Base-by-base conservation (phyloP, 2,888 invertebrate species). In the Chloroclysta siterata region DNA sequence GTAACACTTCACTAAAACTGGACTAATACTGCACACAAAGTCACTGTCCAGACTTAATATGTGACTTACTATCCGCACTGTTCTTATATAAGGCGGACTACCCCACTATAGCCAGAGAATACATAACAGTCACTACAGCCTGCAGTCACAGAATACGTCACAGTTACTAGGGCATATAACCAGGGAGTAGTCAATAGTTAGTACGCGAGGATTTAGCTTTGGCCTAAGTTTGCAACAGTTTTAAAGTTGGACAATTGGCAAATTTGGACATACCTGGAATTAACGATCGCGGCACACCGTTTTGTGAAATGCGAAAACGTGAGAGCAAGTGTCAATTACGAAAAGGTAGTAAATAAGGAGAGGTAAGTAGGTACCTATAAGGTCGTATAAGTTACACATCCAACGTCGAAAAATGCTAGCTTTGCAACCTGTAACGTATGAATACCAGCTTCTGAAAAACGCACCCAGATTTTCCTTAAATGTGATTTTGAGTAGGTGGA, bases 41-140 rank as follows among this genome's bases (percentile, higher is more conserved):
- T 60, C 72, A 60, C 68, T 65, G 68, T 63, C 70, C 81, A 83
- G 85, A 77, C 80, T 72, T 74, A 77, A 84, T 87, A 78, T 86
- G 84, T 85, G 80, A 74, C 75, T 72, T 65, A 63, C 46, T 69
- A 54, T 55, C 60, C 65, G 71, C 50, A 68, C 69, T 72, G 74
- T 75, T 78, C 69, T 88, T 89, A 86, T 89, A 89, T 89, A 89
- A 87, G 83, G 74, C 79, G 39, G 59, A 65, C 74, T 57, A 77
- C 84, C 86, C 86, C 87, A 82, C 87, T 83, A 76, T 77, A 61
- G 51, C 47, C 68, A 70, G 69, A 73, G 77, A 77, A 74, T 70
- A 42, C 13, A 47, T 2, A n/a, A 42, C n/a, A 53, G 47, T 50
- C 13, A 53, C 48, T 65, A 65, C 44, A 33, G 54, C 28, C 36